These are phyloP conservation scores for Chondrilla cf. caribensis DNA, from an alignment of 37 sponge, comb jelly and placozoan genomes.

Conservation along the genomic window DNA sequence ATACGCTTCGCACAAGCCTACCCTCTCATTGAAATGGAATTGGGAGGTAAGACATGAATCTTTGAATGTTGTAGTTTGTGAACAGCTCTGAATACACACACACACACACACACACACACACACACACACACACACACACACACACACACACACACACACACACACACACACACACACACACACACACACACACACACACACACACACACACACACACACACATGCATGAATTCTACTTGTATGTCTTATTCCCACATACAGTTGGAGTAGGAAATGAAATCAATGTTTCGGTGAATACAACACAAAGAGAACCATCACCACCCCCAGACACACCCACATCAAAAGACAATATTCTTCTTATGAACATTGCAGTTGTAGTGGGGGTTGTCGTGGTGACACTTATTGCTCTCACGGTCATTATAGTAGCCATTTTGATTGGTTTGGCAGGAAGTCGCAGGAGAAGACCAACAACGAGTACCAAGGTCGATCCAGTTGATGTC, in stretches of 20 bases:
- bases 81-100: no score
- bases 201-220: background rate
- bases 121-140: slow-evolving; percentile 22
- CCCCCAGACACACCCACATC: background rate
- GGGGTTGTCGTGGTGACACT: background rate
- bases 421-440: background rate
- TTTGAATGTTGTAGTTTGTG: no score
- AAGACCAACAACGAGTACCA: no score
- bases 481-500: background rate
- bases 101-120: slow-evolving; percentile 22
- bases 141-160: background rate
- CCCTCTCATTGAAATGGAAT: slow-evolving; percentile 1
- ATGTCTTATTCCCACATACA: background rate
- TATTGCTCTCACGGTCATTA: background rate
- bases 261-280: background rate
- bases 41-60: background rate
- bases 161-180: background rate
- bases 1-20: background rate
- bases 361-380: background rate
- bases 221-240: background rate
- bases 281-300: background rate
- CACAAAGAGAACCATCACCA: background rate
- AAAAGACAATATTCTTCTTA: background rate
- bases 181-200: slow-evolving; percentile 2
- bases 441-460: background rate